Evolutionary conservation across 1,140 invertebrate species (phyloP), one percentile per base, ranked within the genome.

Genomic region (Drosophila takahashii): DNA sequence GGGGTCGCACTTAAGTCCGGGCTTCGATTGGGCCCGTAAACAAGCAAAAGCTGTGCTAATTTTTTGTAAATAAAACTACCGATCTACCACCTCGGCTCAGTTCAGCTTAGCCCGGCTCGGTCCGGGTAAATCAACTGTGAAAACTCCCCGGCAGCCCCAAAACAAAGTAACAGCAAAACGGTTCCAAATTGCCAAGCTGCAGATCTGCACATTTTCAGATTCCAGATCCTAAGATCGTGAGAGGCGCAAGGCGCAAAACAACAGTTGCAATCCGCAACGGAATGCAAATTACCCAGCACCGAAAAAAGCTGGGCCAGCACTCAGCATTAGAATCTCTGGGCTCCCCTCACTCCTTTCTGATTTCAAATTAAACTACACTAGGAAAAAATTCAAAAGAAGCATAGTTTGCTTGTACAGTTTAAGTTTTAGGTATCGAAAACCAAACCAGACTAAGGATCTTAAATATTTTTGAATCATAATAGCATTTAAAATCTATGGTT

Each of bases 51-150:
- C 74, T 89, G 85, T 85, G 85, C 83, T 89, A 89, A 89, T 89
- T 89, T 87, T 89, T 89, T 86, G 85, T 89, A 89, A 89, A 89
- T 89, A 89, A 89, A 89, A 89, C 85, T 89, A 89, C 85, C 81
- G 85, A 89, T 85, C 81, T 85, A 66, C 36, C 79, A 62, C 34
- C 71, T 32, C 29, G 8, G 7, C 29, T 8, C 6, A 1, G 6
- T 8, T 6, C 29, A 8, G 61, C 41, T 16, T 18, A 8, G 4
- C 37, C 48, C 51, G 71, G 45, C 50, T 57, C 50, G 41, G 59
- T 75, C 51, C 62, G 60, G 65, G 74, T 83, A 87, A 89, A 87
- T 84, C 83, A 89, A 89, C 84, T 89, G 76, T 80, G 85, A 89
- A 90, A 90, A 84, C 69, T 69, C 64, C 34, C 64, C 66, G 54